Evolutionary conservation across 2,797 vertebrate genomes (phyloP).

Genomic region (Ceryle rudis): DNA sequence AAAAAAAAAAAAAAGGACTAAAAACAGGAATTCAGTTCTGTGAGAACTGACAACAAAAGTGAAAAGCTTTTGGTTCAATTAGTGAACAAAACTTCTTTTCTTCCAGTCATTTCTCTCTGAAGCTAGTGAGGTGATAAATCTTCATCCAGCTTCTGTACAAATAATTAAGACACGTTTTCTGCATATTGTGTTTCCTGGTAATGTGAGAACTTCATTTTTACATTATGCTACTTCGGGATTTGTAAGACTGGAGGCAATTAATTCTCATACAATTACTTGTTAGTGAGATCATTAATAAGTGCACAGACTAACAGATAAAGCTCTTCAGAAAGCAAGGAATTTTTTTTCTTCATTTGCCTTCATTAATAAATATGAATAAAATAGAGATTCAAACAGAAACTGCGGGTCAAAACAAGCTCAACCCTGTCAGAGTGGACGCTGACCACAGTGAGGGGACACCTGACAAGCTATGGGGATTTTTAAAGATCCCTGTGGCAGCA

Average conservation of each 20-base stretch:
- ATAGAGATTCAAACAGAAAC: not conserved
- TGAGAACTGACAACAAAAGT: not conserved
- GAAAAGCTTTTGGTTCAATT: not conserved
- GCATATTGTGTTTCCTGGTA: not conserved
- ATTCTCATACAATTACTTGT: not conserved
- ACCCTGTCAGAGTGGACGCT: not conserved
- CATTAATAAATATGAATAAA: not conserved
- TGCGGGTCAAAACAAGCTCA: not conserved
- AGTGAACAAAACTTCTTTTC: not conserved
- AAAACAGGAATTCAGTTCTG: not conserved
- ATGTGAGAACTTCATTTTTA: not conserved
- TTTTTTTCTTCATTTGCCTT: not conserved
- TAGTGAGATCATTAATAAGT: not conserved
- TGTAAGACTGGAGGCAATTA: not conserved
- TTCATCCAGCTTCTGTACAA: not conserved
- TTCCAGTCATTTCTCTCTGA: not conserved
- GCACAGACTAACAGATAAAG: not conserved
- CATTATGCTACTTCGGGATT: not conserved
- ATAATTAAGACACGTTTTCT: slow-evolving; percentile 7
- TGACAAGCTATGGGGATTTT: not conserved
- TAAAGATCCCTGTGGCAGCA: not conserved
- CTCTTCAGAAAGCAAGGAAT: not conserved
- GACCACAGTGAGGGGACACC: not conserved
- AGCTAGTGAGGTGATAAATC: not conserved
- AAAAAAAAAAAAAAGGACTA: not conserved